Conservation (phyloP, 2,113 vertebrate genomes). For the Crotalus viridis region DNA sequence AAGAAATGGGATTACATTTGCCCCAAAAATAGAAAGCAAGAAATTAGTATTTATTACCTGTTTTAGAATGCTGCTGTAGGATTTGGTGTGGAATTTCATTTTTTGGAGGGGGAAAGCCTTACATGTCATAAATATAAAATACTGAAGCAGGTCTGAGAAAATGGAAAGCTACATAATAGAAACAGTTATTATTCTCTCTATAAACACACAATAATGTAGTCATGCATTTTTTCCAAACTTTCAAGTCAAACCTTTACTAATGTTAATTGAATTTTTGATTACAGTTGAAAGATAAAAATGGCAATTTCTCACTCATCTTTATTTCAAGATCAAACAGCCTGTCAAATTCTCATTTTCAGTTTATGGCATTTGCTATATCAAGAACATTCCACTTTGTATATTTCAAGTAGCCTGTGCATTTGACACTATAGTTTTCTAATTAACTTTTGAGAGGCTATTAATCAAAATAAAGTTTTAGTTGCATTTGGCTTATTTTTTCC, state of each 20-base stretch:
- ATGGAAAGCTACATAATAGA: background rate
- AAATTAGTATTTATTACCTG: background rate
- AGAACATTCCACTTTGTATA: background rate
- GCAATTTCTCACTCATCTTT: background rate
- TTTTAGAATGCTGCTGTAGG: background rate
- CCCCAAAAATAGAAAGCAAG: background rate
- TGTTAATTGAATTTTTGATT: background rate
- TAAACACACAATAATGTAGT: constrained; percentile 13
- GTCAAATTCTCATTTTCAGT: background rate
- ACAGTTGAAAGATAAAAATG: background rate
- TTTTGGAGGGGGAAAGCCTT: background rate
- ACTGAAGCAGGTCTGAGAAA: constrained; percentile 22
- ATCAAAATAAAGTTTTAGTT: background rate
- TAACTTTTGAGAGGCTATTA: background rate
- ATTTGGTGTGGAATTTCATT: background rate
- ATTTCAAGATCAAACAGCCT: background rate
- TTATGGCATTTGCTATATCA: background rate
- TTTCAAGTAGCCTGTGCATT: background rate
- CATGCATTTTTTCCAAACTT: background rate
- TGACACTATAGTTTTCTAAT: background rate
- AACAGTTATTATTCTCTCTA: constrained; percentile 22
- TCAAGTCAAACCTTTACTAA: background rate
- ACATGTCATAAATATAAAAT: constrained; percentile 8
- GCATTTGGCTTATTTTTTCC: background rate
- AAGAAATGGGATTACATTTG: background rate